Evolutionary conservation across 2,797 vertebrate species (phyloP).

Genomic region (Tenualosa ilisha): DNA sequence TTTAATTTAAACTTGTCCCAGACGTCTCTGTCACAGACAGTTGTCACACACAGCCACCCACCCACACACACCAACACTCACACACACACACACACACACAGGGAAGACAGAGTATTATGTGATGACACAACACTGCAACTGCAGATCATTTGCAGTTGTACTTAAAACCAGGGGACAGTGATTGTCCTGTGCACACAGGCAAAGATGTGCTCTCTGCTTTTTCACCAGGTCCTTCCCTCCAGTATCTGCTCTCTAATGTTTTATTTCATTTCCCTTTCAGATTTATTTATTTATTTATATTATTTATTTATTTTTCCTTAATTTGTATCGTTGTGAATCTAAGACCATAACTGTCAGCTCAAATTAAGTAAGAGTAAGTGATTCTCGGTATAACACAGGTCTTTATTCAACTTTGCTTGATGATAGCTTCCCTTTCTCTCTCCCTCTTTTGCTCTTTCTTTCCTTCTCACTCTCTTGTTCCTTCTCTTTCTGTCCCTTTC

Average conservation of each 20-base stretch:
- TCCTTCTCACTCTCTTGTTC: neutral
- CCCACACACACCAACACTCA: slow-evolving; percentile 12
- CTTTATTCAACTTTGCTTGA: neutral
- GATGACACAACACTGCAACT: neutral
- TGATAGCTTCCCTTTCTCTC: neutral
- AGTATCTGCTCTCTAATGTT: neutral
- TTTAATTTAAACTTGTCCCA: neutral
- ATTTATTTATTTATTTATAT: neutral
- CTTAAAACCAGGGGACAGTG: neutral
- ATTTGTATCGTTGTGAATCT: neutral
- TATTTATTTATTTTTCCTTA: neutral
- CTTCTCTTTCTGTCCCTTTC: slow-evolving; percentile 26
- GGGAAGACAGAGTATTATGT: neutral
- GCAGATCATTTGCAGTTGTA: neutral
- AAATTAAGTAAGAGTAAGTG: slow-evolving; percentile 19
- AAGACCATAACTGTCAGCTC: neutral
- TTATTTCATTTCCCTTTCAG: neutral
- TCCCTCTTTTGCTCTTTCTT: neutral
- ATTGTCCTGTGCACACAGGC: neutral
- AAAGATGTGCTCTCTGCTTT: neutral
- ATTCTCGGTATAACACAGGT: neutral
- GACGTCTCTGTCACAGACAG: neutral
- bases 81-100: neutral
- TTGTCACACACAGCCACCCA: slow-evolving; percentile 1
- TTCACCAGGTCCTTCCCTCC: neutral